These are phyloP conservation scores for Ditylenchus weischeri DNA, from an alignment of 2,888 invertebrate genomes.

Conservation along the genomic window DNA sequence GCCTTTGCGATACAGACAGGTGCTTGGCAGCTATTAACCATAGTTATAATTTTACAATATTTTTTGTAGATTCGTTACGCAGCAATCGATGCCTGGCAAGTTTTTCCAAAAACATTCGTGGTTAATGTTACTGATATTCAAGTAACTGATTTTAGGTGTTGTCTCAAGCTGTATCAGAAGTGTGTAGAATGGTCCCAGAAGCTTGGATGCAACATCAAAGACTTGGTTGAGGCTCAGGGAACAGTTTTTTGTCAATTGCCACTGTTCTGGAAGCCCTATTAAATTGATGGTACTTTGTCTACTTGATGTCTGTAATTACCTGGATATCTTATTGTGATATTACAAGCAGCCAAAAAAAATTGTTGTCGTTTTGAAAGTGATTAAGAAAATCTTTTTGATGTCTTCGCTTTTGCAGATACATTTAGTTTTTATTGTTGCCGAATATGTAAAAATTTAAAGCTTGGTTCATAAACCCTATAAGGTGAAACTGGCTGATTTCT, in stretches of 20 bases:
- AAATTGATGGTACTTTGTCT: too few relatives aligned
- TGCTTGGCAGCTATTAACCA: not conserved
- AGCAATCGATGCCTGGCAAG: not conserved
- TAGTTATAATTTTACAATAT: not conserved
- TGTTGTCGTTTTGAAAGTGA: too few relatives aligned
- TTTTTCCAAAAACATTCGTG: not conserved
- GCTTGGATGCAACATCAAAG: not conserved
- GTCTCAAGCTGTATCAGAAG: conserved; percentile 3
- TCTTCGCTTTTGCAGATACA: too few relatives aligned
- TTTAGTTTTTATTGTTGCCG: too few relatives aligned
- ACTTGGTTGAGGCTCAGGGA: not conserved
- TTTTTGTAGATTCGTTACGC: not conserved
- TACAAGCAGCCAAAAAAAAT: too few relatives aligned
- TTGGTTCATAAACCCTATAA: too few relatives aligned
- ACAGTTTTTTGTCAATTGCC: not conserved
- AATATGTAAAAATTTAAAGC: too few relatives aligned
- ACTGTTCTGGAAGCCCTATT: not conserved
- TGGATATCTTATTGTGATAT: too few relatives aligned
- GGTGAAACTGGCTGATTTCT: too few relatives aligned
- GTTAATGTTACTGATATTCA: not conserved
- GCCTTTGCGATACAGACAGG: conserved; percentile 2
- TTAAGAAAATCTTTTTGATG: too few relatives aligned
- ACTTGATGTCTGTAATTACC: too few relatives aligned
- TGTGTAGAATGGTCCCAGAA: conserved; percentile 3
- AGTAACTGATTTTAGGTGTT: not conserved